Conservation (phyloP, 2,888 invertebrate genomes). For the Plagiodera versicolora region DNA sequence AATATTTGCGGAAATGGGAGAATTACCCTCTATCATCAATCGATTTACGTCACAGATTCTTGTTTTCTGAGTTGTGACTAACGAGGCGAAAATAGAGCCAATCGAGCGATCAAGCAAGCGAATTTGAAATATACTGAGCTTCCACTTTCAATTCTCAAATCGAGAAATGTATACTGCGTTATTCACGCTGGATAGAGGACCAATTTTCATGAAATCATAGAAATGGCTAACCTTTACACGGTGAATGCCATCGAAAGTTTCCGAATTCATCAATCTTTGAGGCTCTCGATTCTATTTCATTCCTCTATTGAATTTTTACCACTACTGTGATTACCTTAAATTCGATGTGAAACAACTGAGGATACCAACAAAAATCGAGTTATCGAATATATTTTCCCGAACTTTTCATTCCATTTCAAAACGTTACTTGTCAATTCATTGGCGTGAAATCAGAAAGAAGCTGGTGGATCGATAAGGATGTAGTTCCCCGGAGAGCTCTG, state of each 20-base stretch:
- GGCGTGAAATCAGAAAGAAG: conserved; percentile 20
- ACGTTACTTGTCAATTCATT: conserved; percentile 26
- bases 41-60: neutral
- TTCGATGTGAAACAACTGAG: too few relatives aligned
- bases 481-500: conserved; percentile 25
- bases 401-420: conserved; percentile 8
- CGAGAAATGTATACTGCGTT: neutral
- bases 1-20: too few relatives aligned
- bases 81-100: neutral
- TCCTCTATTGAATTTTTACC: too few relatives aligned
- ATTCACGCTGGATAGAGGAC: neutral
- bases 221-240: neutral
- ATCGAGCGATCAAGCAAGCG: neutral
- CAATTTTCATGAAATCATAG: neutral
- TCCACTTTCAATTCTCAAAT: neutral
- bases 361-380: too few relatives aligned
- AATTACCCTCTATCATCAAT: neutral
- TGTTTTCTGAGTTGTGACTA: neutral
- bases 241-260: too few relatives aligned
- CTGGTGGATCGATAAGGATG: conserved; percentile 16
- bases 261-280: too few relatives aligned
- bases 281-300: too few relatives aligned
- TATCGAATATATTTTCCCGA: too few relatives aligned
- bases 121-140: neutral
- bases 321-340: too few relatives aligned